A percentile compares a stretch with the other conserved stretches of the same genome.
Conservation (phyloP, 2,888 invertebrate genomes). For the Capitulum mitella region DNA sequence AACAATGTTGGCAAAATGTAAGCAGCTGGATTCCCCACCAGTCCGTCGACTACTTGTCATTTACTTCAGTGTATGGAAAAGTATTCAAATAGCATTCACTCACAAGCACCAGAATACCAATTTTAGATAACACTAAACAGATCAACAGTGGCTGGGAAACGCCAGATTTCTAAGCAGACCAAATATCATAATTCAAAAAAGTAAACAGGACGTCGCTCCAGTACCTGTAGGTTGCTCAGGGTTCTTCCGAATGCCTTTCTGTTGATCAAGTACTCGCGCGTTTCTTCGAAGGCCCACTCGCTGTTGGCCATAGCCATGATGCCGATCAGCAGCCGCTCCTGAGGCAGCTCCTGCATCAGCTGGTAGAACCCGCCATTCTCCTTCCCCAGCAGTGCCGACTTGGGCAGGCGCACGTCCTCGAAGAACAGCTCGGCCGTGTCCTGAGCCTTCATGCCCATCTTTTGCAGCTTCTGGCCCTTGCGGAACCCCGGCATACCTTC, state of each 20-base stretch:
- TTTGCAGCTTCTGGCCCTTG: slow-evolving; percentile 45
- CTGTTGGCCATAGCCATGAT: slow-evolving; percentile 41
- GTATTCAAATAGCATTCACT: too few relatives aligned
- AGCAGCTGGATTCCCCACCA: too few relatives aligned
- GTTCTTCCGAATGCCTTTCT: slow-evolving; percentile 47
- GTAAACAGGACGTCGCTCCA: too few relatives aligned
- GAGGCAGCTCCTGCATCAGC: slow-evolving; percentile 46
- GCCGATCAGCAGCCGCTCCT: slow-evolving; percentile 45
- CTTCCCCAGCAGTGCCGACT: slow-evolving; percentile 43
- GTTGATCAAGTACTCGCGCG: slow-evolving; percentile 43
- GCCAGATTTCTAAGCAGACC: too few relatives aligned
- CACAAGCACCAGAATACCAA: too few relatives aligned
- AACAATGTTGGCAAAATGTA: too few relatives aligned
- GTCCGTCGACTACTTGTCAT: too few relatives aligned
- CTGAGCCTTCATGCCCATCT: slow-evolving; percentile 46
- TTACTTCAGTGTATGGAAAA: too few relatives aligned
- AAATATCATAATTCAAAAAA: too few relatives aligned
- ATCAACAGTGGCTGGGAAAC: too few relatives aligned
- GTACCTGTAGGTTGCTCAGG: slow-evolving; percentile 43
- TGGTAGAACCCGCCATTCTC: slow-evolving; percentile 45
- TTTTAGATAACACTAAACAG: too few relatives aligned
- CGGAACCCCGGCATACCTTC: slow-evolving; percentile 45
- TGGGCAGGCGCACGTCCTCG: slow-evolving; percentile 45
- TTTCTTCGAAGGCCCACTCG: slow-evolving; percentile 47
- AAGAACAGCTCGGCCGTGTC: slow-evolving; percentile 47